Evolutionary conservation across 2,888 invertebrate genomes (phyloP).

Genomic region (Stenichneumon culpator): DNA sequence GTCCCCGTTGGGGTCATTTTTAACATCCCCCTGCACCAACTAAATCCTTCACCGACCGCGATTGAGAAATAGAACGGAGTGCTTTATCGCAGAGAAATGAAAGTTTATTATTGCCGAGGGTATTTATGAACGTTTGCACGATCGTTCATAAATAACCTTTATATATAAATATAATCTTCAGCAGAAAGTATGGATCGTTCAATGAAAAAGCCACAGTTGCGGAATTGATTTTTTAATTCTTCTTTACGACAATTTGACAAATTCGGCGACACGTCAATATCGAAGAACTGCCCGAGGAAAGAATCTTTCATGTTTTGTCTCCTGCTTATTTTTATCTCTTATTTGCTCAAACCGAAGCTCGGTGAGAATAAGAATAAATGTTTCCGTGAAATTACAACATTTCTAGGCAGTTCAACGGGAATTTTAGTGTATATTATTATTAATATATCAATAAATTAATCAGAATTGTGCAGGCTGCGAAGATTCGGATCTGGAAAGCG

Average conservation of each 20-base stretch:
- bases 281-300: background rate
- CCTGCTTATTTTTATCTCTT: background rate
- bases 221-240: background rate
- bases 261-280: background rate
- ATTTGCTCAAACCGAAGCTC: background rate
- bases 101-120: no score
- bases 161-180: conserved; percentile 60
- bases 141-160: no score
- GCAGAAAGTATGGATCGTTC: conserved; percentile 64
- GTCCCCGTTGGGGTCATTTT: no score
- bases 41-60: no score
- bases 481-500: conserved; percentile 33
- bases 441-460: background rate
- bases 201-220: conserved; percentile 31
- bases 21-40: no score
- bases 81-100: no score
- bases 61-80: no score
- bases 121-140: no score
- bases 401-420: background rate
- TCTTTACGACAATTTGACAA: conserved; percentile 6
- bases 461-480: conserved; percentile 6
- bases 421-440: no score
- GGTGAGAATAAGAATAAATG: background rate
- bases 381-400: background rate
- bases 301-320: conserved; percentile 48